These are phyloP conservation scores for Zaprionus taronus DNA, from an alignment of 1,140 invertebrate species.

Conservation along the genomic window DNA sequence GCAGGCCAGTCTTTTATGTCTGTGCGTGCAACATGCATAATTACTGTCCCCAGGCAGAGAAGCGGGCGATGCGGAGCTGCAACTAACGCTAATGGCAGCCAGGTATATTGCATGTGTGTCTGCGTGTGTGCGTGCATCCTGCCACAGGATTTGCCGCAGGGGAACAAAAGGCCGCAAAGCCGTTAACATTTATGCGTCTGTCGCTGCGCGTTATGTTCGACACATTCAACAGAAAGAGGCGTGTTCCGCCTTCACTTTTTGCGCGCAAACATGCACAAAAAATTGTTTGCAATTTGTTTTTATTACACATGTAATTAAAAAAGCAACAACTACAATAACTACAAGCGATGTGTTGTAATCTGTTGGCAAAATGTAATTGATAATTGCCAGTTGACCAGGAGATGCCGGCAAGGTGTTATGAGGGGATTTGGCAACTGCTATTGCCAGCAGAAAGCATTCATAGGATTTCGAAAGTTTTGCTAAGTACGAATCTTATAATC, in stretches of 20 bases:
- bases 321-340: constrained; percentile 2
- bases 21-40: constrained; percentile 65
- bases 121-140: constrained; percentile 42
- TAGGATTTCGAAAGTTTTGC: no score
- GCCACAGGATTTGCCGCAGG: constrained; percentile 41
- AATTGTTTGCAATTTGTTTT: constrained; percentile 55
- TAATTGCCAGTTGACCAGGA: constrained; percentile 18
- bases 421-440: no score
- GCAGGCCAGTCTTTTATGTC: constrained; percentile 42
- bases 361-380: constrained; percentile 32
- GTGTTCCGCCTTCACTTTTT: constrained; percentile 52
- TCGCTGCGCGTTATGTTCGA: constrained; percentile 6
- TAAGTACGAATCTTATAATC: no score
- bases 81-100: constrained; percentile 31
- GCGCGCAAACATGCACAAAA: constrained; percentile 47
- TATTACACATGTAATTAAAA: constrained; percentile 62
- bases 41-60: constrained; percentile 47
- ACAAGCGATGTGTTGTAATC: constrained; percentile 18
- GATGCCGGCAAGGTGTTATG: no score
- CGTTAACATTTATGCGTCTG: constrained; percentile 59
- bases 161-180: constrained; percentile 27
- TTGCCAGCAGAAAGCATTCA: no score
- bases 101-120: constrained; percentile 57
- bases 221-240: constrained; percentile 46
- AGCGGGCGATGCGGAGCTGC: not conserved